Base-by-base conservation (phyloP, 2,888 invertebrate species). In the Neoascia interrupta region DNA sequence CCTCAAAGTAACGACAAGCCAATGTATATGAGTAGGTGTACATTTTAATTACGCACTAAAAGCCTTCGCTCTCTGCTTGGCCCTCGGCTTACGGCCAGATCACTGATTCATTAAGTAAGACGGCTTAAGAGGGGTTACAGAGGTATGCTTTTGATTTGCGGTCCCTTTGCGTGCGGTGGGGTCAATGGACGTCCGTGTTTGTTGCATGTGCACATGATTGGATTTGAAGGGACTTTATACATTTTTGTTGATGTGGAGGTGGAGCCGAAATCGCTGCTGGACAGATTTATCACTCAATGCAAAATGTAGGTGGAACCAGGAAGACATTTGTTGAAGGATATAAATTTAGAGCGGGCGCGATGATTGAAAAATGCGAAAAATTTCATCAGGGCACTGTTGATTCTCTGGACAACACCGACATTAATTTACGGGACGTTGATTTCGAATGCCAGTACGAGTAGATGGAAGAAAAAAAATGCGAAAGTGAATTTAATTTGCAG, bases 31-130 rank as follows among this genome's bases (percentile, higher is more conserved):
- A 56, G 64, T 66, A 73, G 64, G 66, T 43, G 51, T 73, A 73
- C 54, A 54, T 73, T 79, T 79, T 79, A 79, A 79, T 79, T 79
- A 79, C 60, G 72, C 58, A 54, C 64, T 79, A 61, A 61, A 60
- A 64, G 72, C 36, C 28, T 31, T 2, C 26, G 8, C 8, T 26
- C 26, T n/a, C n/a, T n/a, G n/a, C n/a, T n/a, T n/a, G n/a, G n/a
- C n/a, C n/a, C n/a, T n/a, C n/a, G n/a, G n/a, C n/a, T n/a, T n/a
- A n/a, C n/a, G n/a, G n/a, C n/a, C n/a, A n/a, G n/a, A n/a, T n/a
- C n/a, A n/a, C n/a, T n/a, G n/a, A n/a, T n/a, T n/a, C n/a, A n/a
- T n/a, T n/a, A n/a, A n/a, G n/a, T n/a, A n/a, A n/a, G n/a, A n/a
- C n/a, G n/a, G n/a, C n/a, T n/a, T n/a, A n/a, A n/a, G n/a, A n/a